phyloP scores from a whole-genome alignment of 1,140 invertebrate genomes.

The Saccostrea cuccullata region DNA sequence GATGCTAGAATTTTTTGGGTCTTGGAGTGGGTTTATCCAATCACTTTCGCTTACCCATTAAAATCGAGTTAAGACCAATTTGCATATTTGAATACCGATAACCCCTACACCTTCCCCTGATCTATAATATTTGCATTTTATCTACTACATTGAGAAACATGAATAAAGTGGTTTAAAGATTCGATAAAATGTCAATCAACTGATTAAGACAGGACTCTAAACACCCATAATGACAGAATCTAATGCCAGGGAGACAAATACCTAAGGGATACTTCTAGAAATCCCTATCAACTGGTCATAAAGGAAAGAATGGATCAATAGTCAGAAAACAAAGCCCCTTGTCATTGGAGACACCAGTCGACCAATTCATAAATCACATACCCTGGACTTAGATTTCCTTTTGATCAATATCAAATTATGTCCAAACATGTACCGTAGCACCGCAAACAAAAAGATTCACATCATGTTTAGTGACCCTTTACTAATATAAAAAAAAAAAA shows the following conservation, averaged over 20 bases:
- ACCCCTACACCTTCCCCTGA: constrained; percentile 21
- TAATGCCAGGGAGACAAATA: constrained; percentile 23
- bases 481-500: neutral
- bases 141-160: constrained; percentile 31
- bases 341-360: constrained; percentile 11
- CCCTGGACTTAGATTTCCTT: constrained; percentile 14
- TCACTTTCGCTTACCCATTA: constrained; percentile 11
- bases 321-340: constrained; percentile 6
- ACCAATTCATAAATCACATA: constrained; percentile 32
- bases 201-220: constrained; percentile 10
- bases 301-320: constrained; percentile 24
- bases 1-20: neutral
- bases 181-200: constrained; percentile 30
- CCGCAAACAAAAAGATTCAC: neutral
- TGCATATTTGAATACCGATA: constrained; percentile 36
- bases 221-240: constrained; percentile 25
- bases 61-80: constrained; percentile 15
- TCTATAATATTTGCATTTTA: constrained; percentile 29
- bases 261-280: constrained; percentile 13
- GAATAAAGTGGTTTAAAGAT: constrained; percentile 36
- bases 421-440: constrained; percentile 23
- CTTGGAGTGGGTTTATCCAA: neutral
- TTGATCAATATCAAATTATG: constrained; percentile 28
- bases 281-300: constrained; percentile 11
- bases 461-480: neutral